These are phyloP conservation scores for Ichneumoninae sp. DNA, from an alignment of 2,888 invertebrate species.

Conservation along the genomic window DNA sequence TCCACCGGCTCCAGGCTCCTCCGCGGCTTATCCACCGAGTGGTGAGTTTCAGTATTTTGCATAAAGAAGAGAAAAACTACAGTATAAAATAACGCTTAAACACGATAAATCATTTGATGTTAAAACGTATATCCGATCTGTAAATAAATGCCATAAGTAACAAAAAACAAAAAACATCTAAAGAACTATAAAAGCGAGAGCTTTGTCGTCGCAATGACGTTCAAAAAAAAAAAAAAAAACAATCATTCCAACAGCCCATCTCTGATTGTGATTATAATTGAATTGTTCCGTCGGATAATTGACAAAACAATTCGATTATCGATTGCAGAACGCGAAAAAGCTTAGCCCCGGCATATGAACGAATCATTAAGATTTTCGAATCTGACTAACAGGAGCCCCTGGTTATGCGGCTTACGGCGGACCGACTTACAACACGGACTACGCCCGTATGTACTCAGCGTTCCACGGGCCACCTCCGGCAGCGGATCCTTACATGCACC, in stretches of 20 bases:
- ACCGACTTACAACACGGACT: conserved; percentile 82
- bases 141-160: neutral
- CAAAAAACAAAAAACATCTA: neutral
- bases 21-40: conserved; percentile 81
- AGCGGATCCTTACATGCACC: conserved; percentile 82
- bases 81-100: neutral
- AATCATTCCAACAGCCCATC: neutral
- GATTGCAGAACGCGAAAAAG: neutral
- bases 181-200: neutral
- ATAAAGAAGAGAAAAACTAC: conserved; percentile 2
- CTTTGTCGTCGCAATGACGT: neutral
- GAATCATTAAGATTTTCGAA: conserved; percentile 43
- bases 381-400: conserved; percentile 76
- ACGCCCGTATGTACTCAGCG: conserved; percentile 82
- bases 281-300: neutral
- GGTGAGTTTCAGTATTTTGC: conserved; percentile 73
- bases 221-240: neutral
- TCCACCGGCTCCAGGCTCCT: conserved; percentile 80
- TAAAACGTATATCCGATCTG: neutral
- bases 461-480: conserved; percentile 82
- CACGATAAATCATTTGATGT: conserved; percentile 4
- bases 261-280: neutral
- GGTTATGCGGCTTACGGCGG: conserved; percentile 82
- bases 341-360: neutral
- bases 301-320: neutral